These are phyloP conservation scores for Tinamus guttatus DNA, from an alignment of 2,113 vertebrate species.

Conservation along the genomic window DNA sequence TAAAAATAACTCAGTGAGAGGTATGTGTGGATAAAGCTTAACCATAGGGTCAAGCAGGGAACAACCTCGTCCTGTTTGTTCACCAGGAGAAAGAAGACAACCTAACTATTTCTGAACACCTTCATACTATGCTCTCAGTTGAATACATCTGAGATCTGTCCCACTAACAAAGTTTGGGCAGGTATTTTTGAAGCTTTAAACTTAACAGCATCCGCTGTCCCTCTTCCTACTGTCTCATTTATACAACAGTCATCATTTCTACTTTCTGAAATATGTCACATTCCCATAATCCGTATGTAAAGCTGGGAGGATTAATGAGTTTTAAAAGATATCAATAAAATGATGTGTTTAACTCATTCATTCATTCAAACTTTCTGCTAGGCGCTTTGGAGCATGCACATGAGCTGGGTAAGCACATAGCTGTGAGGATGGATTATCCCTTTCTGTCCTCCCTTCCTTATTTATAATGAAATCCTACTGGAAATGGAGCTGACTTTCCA, in stretches of 20 bases:
- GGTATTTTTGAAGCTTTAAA: background rate
- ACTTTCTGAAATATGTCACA: background rate
- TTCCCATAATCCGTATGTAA: background rate
- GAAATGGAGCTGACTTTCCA: slow-evolving; percentile 45
- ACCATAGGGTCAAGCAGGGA: background rate
- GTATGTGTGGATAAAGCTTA: background rate
- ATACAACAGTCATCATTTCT: background rate
- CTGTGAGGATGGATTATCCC: background rate
- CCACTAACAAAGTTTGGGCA: background rate
- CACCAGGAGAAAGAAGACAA: background rate
- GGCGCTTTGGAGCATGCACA: background rate
- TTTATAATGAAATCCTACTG: background rate
- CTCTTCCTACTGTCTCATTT: background rate
- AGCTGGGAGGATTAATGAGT: background rate
- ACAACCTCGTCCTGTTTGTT: background rate
- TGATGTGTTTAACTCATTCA: background rate
- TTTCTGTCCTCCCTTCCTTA: background rate
- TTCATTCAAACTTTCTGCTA: background rate
- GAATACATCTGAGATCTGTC: background rate
- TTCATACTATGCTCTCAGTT: background rate
- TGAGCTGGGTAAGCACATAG: background rate
- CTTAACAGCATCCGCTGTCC: background rate
- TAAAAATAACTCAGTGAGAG: background rate
- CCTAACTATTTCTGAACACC: background rate
- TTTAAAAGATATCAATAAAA: background rate